Conservation (phyloP, 2,797 vertebrate species). For the Amazona finschi region DNA sequence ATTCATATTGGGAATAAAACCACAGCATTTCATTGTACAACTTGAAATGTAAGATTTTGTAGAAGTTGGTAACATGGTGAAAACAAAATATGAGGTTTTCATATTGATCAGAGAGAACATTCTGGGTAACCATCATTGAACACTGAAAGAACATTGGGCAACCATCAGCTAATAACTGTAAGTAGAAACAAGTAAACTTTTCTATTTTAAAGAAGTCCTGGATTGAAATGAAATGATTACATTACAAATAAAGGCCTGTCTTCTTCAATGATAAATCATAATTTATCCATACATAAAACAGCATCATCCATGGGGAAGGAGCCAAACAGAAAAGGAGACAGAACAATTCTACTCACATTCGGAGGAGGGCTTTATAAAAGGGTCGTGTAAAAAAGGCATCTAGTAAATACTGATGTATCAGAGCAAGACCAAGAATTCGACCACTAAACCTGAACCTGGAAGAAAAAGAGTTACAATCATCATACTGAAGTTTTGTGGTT, state of each 20-base stretch:
- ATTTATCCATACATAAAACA: neutral
- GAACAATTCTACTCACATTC: conserved; percentile 85
- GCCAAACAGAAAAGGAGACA: neutral
- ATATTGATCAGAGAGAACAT: neutral
- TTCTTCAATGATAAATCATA: neutral
- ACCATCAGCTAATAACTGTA: neutral
- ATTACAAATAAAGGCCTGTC: neutral
- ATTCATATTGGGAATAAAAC: conserved; percentile 48
- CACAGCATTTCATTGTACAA: conserved; percentile 19
- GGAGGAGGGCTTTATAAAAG: conserved; percentile 97
- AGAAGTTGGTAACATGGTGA: neutral
- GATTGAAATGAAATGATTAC: neutral
- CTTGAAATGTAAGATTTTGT: conserved; percentile 2
- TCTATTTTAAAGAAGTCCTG: accelerated
- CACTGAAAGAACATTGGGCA: neutral
- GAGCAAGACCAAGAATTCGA: conserved; percentile 92
- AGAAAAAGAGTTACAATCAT: neutral
- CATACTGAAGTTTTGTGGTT: neutral
- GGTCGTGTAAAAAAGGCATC: conserved; percentile 97
- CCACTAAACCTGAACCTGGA: conserved; percentile 96
- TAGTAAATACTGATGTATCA: conserved; percentile 96
- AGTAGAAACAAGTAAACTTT: neutral
- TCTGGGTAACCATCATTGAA: neutral
- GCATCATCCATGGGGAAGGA: neutral
- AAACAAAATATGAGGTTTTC: neutral